Evolutionary conservation across 2,888 invertebrate genomes (phyloP).

Genomic region (Dryocosmus kuriphilus): DNA sequence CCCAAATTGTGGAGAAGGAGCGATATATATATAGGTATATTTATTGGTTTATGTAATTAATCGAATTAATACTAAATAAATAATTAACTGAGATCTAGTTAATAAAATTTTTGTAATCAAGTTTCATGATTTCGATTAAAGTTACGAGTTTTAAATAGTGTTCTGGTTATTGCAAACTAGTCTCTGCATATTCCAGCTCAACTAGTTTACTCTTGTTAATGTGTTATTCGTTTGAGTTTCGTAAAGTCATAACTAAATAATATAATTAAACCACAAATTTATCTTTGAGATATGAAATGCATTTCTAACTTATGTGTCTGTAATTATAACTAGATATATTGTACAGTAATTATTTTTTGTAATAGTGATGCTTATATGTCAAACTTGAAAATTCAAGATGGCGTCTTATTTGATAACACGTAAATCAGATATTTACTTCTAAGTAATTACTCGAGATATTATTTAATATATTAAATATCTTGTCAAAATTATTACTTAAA

Average conservation of each 20-base stretch:
- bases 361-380: not conserved
- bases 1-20: too few species aligned
- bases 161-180: not conserved
- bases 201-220: constrained; percentile 8
- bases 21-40: too few species aligned
- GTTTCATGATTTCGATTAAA: not conserved
- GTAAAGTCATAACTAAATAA: constrained; percentile 25
- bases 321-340: not conserved
- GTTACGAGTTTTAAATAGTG: not conserved
- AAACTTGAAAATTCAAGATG: constrained; percentile 5
- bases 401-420: not conserved
- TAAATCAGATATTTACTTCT: too few species aligned
- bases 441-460: not conserved
- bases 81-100: too few species aligned
- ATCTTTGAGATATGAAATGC: not conserved
- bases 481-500: not conserved
- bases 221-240: constrained; percentile 6
- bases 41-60: too few species aligned
- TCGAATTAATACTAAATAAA: too few species aligned
- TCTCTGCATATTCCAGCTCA: constrained; percentile 24
- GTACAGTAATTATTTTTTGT: too few species aligned
- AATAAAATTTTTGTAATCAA: too few species aligned
- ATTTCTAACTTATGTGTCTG: constrained; percentile 5
- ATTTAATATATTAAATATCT: not conserved
- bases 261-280: constrained; percentile 22